These are phyloP conservation scores for Pollenia labialis DNA, from an alignment of 2,888 invertebrate species.

Conservation along the genomic window DNA sequence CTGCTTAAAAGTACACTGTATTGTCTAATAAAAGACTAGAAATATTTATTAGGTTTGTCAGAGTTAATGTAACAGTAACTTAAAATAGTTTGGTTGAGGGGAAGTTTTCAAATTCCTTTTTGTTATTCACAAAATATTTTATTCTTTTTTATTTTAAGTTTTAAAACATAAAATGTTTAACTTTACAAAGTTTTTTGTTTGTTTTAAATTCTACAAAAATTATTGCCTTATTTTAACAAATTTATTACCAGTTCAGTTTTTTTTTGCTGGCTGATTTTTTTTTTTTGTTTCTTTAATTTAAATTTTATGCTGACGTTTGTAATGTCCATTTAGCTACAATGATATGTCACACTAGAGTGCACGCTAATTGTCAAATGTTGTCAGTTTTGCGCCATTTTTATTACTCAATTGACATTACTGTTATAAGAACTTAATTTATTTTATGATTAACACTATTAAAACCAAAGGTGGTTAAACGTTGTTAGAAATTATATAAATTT, in stretches of 20 bases:
- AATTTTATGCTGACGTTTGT: conserved; percentile 60
- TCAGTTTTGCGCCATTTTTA: conserved; percentile 82
- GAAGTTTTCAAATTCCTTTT: neutral
- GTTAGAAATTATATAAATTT: neutral
- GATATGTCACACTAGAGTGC: conserved; percentile 64
- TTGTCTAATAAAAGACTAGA: conserved; percentile 31
- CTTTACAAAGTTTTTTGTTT: neutral
- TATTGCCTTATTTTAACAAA: conserved; percentile 25
- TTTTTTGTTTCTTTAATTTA: conserved; percentile 39
- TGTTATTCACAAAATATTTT: neutral
- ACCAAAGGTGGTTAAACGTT: neutral
- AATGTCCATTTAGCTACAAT: conserved; percentile 58
- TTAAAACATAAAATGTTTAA: neutral
- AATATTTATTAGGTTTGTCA: conserved; percentile 17
- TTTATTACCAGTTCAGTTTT: conserved; percentile 39
- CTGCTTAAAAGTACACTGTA: neutral
- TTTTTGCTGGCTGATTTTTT: neutral
- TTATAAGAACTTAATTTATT: conserved; percentile 84
- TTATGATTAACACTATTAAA: conserved; percentile 74
- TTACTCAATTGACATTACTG: conserved; percentile 82
- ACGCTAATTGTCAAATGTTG: conserved; percentile 81
- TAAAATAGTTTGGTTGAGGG: neutral
- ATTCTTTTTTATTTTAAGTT: neutral
- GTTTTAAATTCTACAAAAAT: neutral
- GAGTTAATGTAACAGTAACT: neutral